Conservation (phyloP, 2,888 invertebrate species). For the Fragum whitleyi region DNA sequence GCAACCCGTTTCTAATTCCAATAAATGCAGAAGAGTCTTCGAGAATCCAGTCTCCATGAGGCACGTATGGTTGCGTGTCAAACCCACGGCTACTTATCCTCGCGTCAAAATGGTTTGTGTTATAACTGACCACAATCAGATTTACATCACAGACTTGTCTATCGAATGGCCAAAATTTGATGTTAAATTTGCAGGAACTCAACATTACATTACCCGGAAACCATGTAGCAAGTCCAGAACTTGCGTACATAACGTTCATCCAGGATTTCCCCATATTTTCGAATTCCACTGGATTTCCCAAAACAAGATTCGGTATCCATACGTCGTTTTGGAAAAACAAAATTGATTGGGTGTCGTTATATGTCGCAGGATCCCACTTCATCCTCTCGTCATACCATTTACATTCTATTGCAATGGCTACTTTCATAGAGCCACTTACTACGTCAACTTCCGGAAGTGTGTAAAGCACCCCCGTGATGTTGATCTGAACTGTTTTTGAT, state of each 20-base stretch:
- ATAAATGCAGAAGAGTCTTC: conserved; percentile 3
- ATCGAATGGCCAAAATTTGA: conserved; percentile 35
- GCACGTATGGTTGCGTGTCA: not conserved
- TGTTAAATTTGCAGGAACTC: conserved; percentile 35
- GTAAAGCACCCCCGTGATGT: conserved; percentile 31
- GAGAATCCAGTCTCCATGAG: conserved; percentile 17
- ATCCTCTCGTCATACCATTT: conserved; percentile 35
- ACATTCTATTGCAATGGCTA: not conserved
- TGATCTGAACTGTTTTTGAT: conserved; percentile 22
- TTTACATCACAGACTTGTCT: conserved; percentile 44
- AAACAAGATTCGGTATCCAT: conserved; percentile 29
- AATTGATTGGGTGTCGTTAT: conserved; percentile 25
- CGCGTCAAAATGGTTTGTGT: not conserved
- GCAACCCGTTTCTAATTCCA: not conserved
- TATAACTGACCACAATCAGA: conserved; percentile 16
- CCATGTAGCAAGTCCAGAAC: conserved; percentile 20
- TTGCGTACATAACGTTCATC: conserved; percentile 13
- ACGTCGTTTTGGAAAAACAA: conserved; percentile 22
- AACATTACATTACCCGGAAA: conserved; percentile 19
- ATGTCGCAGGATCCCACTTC: conserved; percentile 15
- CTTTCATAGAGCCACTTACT: conserved; percentile 23
- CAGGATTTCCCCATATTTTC: conserved; percentile 17
- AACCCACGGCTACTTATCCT: not conserved
- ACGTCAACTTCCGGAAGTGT: conserved; percentile 30
- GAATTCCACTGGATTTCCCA: conserved; percentile 28